These are phyloP conservation scores for Trinorchestia longiramus DNA, from an alignment of 1,140 invertebrate species.

Conservation along the genomic window DNA sequence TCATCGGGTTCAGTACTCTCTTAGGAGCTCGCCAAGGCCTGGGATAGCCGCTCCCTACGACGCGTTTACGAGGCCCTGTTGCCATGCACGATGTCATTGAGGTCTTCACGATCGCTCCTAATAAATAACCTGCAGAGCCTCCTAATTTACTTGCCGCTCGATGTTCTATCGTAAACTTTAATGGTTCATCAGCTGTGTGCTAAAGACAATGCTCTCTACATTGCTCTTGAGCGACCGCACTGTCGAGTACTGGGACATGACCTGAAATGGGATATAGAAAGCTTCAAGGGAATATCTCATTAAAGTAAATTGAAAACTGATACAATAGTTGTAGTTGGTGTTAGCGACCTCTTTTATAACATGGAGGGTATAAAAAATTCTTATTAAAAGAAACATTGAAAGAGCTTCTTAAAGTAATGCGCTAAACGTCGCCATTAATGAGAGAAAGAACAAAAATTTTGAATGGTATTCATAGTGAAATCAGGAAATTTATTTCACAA, in stretches of 20 bases:
- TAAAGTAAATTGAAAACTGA: neutral
- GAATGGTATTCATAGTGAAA: too few relatives aligned
- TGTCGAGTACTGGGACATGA: neutral
- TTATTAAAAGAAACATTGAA: too few relatives aligned
- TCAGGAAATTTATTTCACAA: too few relatives aligned
- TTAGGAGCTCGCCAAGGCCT: too few relatives aligned
- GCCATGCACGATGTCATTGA: neutral
- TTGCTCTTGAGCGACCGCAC: neutral
- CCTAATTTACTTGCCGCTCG: neutral
- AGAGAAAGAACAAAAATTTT: too few relatives aligned
- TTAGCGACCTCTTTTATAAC: neutral
- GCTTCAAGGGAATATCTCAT: neutral
- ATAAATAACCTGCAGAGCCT: neutral
- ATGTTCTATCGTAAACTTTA: constrained; percentile 2
- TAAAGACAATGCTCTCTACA: neutral
- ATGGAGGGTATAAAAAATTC: too few relatives aligned
- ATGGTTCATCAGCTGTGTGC: neutral
- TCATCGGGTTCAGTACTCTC: too few relatives aligned
- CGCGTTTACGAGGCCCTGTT: neutral
- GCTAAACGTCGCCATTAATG: too few relatives aligned
- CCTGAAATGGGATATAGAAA: neutral
- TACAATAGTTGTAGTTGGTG: neutral
- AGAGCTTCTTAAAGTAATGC: too few relatives aligned
- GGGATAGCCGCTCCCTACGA: neutral
- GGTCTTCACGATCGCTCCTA: neutral